These are phyloP conservation scores for Crypturellus undulatus DNA, from an alignment of 2,113 vertebrate genomes.

Conservation along the genomic window DNA sequence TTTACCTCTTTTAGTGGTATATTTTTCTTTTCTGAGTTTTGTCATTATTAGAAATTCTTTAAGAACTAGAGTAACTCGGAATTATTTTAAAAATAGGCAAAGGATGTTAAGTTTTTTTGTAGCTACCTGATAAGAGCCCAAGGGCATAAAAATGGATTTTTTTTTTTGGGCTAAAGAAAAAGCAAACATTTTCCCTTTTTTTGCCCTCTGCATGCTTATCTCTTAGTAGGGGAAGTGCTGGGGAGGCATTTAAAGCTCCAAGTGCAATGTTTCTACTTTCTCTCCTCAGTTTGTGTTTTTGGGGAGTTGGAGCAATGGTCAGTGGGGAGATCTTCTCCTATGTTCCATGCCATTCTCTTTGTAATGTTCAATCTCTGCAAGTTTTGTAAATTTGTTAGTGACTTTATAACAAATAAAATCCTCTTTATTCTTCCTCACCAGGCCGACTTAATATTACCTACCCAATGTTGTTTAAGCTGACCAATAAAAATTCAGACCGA, in stretches of 20 bases:
- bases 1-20: background rate
- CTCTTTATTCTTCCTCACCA: slow-evolving; percentile 41
- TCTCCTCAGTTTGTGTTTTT: background rate
- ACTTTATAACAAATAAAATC: background rate
- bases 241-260: background rate
- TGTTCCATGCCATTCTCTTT: background rate
- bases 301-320: background rate
- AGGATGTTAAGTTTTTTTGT: background rate
- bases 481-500: slow-evolving; percentile 96
- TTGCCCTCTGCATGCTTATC: background rate
- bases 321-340: background rate
- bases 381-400: background rate
- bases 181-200: too few species aligned
- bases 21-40: background rate
- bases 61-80: background rate
- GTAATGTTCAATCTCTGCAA: background rate
- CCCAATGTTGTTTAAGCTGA: slow-evolving; percentile 98
- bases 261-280: background rate
- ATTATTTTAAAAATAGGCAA: background rate
- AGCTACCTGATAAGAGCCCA: background rate
- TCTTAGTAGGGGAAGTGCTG: background rate
- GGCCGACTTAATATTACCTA: slow-evolving; percentile 98
- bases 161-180: too few species aligned
- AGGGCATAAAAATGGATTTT: background rate
- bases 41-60: background rate